These are phyloP conservation scores for Spilarctia lutea DNA, from an alignment of 2,888 invertebrate species.

Conservation along the genomic window DNA sequence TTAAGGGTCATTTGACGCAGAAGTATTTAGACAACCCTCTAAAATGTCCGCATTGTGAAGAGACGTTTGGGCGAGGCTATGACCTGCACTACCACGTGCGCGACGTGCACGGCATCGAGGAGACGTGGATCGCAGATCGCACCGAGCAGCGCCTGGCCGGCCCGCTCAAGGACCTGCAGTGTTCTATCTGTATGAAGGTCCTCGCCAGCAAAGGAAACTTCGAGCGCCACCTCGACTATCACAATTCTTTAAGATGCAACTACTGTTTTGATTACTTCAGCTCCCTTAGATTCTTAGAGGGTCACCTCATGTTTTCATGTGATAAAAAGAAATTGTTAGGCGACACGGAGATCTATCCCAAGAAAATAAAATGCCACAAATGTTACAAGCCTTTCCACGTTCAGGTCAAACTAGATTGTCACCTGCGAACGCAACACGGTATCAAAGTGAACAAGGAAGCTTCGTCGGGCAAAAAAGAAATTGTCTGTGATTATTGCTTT, in stretches of 20 bases:
- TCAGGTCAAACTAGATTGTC: constrained; percentile 82
- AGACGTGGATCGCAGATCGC: constrained; percentile 80
- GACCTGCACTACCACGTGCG: constrained; percentile 79
- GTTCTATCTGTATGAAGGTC: constrained; percentile 79
- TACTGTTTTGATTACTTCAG: constrained; percentile 83
- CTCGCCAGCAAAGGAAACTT: constrained; percentile 82
- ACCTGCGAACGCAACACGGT: constrained; percentile 75
- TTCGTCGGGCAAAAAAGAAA: constrained; percentile 65
- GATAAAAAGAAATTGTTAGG: constrained; percentile 79
- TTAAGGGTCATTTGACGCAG: constrained; percentile 75
- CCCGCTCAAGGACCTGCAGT: constrained; percentile 79
- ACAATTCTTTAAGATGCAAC: constrained; percentile 81
- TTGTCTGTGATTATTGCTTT: constrained; percentile 83
- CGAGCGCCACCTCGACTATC: constrained; percentile 82
- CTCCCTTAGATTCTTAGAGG: constrained; percentile 77
- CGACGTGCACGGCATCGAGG: constrained; percentile 73
- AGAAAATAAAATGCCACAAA: constrained; percentile 77
- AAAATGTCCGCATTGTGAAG: constrained; percentile 76
- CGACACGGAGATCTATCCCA: constrained; percentile 75
- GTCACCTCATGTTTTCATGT: constrained; percentile 79
- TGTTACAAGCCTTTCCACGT: constrained; percentile 84
- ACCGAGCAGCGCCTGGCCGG: constrained; percentile 65
- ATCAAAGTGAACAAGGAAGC: constrained; percentile 66
- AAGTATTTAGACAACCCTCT: constrained; percentile 77
- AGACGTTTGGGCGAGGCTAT: constrained; percentile 76